Evolutionary conservation across 2,113 vertebrate genomes (phyloP).

Genomic region (Ptilonorhynchus violaceus): DNA sequence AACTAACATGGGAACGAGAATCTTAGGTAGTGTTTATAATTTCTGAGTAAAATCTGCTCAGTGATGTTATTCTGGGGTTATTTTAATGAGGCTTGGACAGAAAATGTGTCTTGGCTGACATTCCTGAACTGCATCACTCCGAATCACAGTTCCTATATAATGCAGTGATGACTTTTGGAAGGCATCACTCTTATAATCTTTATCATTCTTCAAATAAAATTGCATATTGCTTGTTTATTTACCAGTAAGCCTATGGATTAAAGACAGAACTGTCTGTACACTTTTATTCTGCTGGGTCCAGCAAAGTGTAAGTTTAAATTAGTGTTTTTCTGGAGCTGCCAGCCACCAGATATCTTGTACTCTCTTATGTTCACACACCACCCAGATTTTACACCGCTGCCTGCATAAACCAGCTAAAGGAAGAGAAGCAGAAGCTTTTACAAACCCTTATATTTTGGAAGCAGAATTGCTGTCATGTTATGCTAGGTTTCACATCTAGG

Average conservation of each 20-base stretch:
- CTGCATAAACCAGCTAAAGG: neutral
- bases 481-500: neutral
- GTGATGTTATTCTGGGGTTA: neutral
- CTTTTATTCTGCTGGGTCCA: neutral
- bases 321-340: neutral
- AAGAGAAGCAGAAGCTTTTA: neutral
- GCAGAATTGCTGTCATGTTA: neutral
- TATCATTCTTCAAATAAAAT: neutral
- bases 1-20: neutral
- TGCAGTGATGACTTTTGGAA: neutral
- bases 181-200: neutral
- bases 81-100: neutral
- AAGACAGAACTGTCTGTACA: neutral
- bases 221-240: neutral
- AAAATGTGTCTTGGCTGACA: neutral
- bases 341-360: neutral
- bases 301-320: neutral
- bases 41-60: neutral
- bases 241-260: neutral
- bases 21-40: neutral
- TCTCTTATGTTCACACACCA: neutral
- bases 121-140: neutral
- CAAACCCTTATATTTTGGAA: neutral
- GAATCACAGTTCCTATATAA: neutral
- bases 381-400: neutral